These are phyloP conservation scores for Diarsia dahlii DNA, from an alignment of 2,888 invertebrate species.

Conservation along the genomic window DNA sequence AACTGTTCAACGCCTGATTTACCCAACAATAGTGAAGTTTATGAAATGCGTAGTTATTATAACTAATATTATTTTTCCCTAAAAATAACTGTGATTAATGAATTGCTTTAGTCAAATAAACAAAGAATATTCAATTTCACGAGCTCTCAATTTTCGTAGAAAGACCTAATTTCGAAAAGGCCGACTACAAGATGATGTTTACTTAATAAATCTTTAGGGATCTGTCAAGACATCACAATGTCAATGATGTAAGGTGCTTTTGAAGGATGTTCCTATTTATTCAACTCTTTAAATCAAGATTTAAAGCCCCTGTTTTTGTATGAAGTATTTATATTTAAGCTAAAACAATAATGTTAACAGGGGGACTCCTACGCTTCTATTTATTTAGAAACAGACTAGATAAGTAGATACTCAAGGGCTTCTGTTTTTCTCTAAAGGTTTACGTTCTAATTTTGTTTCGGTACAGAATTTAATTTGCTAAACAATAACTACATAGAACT, in stretches of 20 bases:
- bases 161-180: neutral
- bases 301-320: neutral
- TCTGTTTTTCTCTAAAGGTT: neutral
- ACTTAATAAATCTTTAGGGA: neutral
- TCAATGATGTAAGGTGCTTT: constrained; percentile 4
- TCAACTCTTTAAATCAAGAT: constrained; percentile 5
- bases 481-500: constrained; percentile 7
- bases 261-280: neutral
- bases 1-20: too few species aligned
- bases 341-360: neutral
- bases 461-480: neutral
- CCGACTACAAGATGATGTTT: neutral
- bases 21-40: too few species aligned
- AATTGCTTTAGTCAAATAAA: too few species aligned
- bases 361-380: neutral
- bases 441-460: neutral
- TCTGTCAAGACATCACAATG: neutral
- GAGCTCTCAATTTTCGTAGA: neutral
- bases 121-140: neutral
- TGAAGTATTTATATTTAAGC: neutral
- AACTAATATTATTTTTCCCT: too few species aligned
- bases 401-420: neutral
- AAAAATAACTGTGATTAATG: too few species aligned
- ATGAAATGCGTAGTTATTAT: too few species aligned
- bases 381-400: constrained; percentile 3